These are phyloP conservation scores for Bombus consobrinus DNA, from an alignment of 1,140 invertebrate species.

Conservation along the genomic window DNA sequence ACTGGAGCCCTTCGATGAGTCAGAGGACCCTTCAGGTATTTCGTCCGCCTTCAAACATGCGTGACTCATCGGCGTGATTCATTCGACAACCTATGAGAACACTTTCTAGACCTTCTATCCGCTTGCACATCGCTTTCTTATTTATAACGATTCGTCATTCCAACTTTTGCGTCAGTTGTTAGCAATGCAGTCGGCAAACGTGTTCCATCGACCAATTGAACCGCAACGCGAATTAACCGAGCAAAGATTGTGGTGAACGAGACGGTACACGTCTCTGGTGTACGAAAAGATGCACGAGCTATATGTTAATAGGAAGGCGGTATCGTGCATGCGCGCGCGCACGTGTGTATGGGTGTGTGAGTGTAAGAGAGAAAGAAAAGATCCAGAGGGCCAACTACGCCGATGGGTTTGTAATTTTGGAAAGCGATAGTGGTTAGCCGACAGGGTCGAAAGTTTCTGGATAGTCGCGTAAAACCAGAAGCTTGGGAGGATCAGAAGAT, in stretches of 20 bases:
- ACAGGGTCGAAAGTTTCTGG: slow-evolving; percentile 40
- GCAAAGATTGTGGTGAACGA: neutral
- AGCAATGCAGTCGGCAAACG: neutral
- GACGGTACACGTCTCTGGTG: too few relatives aligned
- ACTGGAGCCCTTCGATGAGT: slow-evolving; percentile 57
- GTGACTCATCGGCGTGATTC: slow-evolving; percentile 64
- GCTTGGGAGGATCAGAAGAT: slow-evolving; percentile 55
- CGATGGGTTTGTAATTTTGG: slow-evolving; percentile 29
- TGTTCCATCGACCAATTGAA: too few relatives aligned
- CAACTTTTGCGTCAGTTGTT: neutral
- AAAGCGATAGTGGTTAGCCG: slow-evolving; percentile 22
- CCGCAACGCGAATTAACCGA: neutral
- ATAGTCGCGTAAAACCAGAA: slow-evolving; percentile 77
- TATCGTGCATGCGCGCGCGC: too few relatives aligned
- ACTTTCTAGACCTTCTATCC: slow-evolving; percentile 13
- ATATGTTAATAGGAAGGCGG: neutral
- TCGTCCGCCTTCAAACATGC: slow-evolving; percentile 29
- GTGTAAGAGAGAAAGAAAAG: neutral
- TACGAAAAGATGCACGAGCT: neutral
- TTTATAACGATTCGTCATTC: slow-evolving; percentile 8
- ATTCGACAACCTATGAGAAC: slow-evolving; percentile 21
- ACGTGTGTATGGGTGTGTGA: accelerated
- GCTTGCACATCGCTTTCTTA: neutral
- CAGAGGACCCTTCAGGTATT: slow-evolving; percentile 54
- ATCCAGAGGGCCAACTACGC: neutral